These are phyloP conservation scores for Apogon talboti DNA, from an alignment of 2,797 vertebrate genomes.

Conservation along the genomic window DNA sequence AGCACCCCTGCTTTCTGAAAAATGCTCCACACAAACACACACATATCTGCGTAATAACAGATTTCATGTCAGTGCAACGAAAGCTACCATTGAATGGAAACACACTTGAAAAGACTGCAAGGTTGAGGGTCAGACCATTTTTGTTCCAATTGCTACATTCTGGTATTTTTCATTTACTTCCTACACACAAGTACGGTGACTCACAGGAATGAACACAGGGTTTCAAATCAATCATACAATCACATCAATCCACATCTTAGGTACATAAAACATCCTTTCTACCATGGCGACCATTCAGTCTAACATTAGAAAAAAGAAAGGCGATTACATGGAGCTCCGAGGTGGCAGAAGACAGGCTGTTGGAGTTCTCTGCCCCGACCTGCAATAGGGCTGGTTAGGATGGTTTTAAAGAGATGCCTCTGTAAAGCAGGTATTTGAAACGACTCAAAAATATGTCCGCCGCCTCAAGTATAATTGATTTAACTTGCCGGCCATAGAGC, in stretches of 20 bases:
- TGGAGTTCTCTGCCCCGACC: conserved; percentile 51
- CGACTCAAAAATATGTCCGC: conserved; percentile 47
- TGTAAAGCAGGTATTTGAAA: conserved; percentile 61
- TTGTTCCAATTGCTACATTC: conserved; percentile 52
- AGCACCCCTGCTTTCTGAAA: background rate
- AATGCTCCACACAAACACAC: background rate
- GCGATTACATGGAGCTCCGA: conserved; percentile 36
- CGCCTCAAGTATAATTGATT: conserved; percentile 68
- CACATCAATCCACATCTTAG: conserved; percentile 57
- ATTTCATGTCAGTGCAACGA: conserved; percentile 51
- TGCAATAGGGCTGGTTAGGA: too few species aligned
- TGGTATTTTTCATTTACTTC: conserved; percentile 67
- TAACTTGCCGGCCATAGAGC: conserved; percentile 46
- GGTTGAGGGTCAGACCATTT: conserved; percentile 65
- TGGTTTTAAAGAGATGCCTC: conserved; percentile 46
- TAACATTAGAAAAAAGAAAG: conserved; percentile 37
- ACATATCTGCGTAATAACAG: conserved; percentile 45
- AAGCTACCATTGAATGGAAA: conserved; percentile 55
- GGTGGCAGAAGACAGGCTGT: conserved; percentile 46
- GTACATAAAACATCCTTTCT: conserved; percentile 56
- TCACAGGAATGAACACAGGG: conserved; percentile 41
- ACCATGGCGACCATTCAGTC: conserved; percentile 47
- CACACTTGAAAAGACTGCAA: conserved; percentile 45
- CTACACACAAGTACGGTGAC: conserved; percentile 53
- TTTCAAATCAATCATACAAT: conserved; percentile 68